Conservation (phyloP, 1,140 invertebrate genomes). For the Drosophila mauritiana region DNA sequence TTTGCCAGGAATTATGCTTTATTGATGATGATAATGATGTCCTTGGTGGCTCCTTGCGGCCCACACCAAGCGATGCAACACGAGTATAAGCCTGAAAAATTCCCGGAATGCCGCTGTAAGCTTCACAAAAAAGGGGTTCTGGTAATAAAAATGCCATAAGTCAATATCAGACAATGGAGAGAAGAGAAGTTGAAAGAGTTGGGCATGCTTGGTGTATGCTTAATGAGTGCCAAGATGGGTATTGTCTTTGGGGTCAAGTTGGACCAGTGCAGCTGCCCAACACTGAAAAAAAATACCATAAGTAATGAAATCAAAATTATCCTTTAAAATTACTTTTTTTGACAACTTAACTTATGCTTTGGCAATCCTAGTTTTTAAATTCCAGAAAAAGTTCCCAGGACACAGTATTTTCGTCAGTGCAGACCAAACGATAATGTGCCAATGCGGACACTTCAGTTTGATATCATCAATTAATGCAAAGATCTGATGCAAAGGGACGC, state of each 20-base stretch:
- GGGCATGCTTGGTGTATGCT: slow-evolving; percentile 22
- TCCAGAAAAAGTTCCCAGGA: neutral
- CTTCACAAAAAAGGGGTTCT: slow-evolving; percentile 11
- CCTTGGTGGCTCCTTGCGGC: slow-evolving; percentile 66
- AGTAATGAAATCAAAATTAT: neutral
- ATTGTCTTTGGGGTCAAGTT: slow-evolving; percentile 58
- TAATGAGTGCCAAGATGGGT: slow-evolving; percentile 47
- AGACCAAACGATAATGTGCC: slow-evolving; percentile 66
- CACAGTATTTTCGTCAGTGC: slow-evolving; percentile 9
- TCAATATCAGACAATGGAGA: slow-evolving; percentile 61
- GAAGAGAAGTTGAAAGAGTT: neutral
- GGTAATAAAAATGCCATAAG: slow-evolving; percentile 82
- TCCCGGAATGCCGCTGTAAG: slow-evolving; percentile 61
- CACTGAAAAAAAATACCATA: slow-evolving; percentile 17
- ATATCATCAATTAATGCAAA: slow-evolving; percentile 80
- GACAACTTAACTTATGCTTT: too few species aligned
- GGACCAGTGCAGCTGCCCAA: slow-evolving; percentile 29
- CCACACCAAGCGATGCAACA: slow-evolving; percentile 15
- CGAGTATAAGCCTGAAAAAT: slow-evolving; percentile 74
- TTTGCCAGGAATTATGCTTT: slow-evolving; percentile 82
- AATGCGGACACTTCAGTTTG: slow-evolving; percentile 78
- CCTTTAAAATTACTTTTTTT: neutral
- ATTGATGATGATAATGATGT: slow-evolving; percentile 84
- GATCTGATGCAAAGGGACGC: slow-evolving; percentile 14
- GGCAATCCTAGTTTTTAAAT: too few species aligned